Percentiles rank a stretch among this genome's conserved stretches.
Evolutionary conservation across 2,888 invertebrate species (phyloP).

Genomic region (Mythimna impura): DNA sequence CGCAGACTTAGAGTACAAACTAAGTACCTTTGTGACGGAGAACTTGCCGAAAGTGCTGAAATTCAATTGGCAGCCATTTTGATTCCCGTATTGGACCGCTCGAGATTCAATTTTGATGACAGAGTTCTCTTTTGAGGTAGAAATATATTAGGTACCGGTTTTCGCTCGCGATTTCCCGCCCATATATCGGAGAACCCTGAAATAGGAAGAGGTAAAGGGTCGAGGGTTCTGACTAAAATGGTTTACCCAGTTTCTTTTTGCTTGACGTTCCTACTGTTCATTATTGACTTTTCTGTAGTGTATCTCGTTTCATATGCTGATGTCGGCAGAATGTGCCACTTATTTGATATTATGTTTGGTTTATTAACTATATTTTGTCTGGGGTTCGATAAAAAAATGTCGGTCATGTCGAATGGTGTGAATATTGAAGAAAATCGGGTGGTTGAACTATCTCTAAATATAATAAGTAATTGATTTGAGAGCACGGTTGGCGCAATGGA

Average conservation of each 20-base stretch:
- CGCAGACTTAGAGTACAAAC: slow-evolving; percentile 51
- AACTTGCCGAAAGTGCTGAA: slow-evolving; percentile 68
- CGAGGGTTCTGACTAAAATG: slow-evolving; percentile 31
- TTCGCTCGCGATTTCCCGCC: slow-evolving; percentile 59
- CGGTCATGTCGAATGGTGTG: neutral
- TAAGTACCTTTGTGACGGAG: slow-evolving; percentile 62
- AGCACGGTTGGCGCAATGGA: too few relatives aligned
- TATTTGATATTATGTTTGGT: slow-evolving; percentile 45
- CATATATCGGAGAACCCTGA: slow-evolving; percentile 37
- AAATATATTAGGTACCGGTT: slow-evolving; percentile 65
- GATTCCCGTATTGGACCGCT: slow-evolving; percentile 68
- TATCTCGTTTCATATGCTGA: slow-evolving; percentile 59
- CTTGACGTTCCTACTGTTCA: slow-evolving; percentile 53
- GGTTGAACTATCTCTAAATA: neutral
- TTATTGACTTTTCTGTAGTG: slow-evolving; percentile 64
- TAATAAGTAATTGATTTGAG: too few relatives aligned
- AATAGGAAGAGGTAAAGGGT: neutral
- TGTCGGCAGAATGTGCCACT: slow-evolving; percentile 38
- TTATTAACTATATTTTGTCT: slow-evolving; percentile 38
- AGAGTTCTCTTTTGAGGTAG: slow-evolving; percentile 68
- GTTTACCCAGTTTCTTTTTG: slow-evolving; percentile 49
- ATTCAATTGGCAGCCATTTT: slow-evolving; percentile 72
- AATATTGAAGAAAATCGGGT: neutral
- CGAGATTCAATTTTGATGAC: slow-evolving; percentile 69
- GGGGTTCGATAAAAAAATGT: neutral